These are phyloP conservation scores for Boloria euphrosyne DNA, from an alignment of 2,888 invertebrate species.

Conservation along the genomic window DNA sequence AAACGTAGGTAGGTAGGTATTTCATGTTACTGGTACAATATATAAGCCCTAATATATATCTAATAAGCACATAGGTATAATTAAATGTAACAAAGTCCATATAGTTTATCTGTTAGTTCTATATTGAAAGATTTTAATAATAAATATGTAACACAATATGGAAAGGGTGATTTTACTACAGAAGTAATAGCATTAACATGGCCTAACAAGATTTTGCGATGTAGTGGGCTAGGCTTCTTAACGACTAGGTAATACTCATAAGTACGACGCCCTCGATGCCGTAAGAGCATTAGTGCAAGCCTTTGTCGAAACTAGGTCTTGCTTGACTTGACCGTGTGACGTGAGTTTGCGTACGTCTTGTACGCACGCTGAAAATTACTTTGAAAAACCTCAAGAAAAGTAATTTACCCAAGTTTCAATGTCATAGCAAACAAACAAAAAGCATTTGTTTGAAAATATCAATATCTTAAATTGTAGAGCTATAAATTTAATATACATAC, in stretches of 20 bases:
- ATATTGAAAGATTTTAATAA: conserved; percentile 8
- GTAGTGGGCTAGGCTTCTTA: conserved; percentile 72
- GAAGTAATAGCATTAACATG: conserved; percentile 49
- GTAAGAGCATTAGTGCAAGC: conserved; percentile 70
- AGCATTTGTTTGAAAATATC: too few relatives aligned
- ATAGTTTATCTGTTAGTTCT: not conserved
- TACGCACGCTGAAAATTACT: not conserved
- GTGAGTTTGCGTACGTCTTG: not conserved
- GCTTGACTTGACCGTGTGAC: conserved; percentile 24
- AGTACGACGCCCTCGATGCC: conserved; percentile 69
- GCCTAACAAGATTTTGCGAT: conserved; percentile 68
- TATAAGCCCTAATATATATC: too few relatives aligned
- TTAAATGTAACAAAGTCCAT: too few relatives aligned
- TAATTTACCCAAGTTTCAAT: too few relatives aligned
- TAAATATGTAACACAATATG: conserved; percentile 34
- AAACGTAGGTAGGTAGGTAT: too few relatives aligned
- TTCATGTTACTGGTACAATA: too few relatives aligned
- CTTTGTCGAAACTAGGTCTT: conserved; percentile 35
- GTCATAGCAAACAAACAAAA: too few relatives aligned
- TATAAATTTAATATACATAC: too few relatives aligned
- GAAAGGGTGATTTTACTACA: conserved; percentile 40
- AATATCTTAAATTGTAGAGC: too few relatives aligned
- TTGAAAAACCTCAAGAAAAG: too few relatives aligned
- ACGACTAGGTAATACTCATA: conserved; percentile 66
- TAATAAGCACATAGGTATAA: too few relatives aligned